phyloP scores from a whole-genome alignment of 2,113 vertebrate genomes.

The Phodopus roborovskii region DNA sequence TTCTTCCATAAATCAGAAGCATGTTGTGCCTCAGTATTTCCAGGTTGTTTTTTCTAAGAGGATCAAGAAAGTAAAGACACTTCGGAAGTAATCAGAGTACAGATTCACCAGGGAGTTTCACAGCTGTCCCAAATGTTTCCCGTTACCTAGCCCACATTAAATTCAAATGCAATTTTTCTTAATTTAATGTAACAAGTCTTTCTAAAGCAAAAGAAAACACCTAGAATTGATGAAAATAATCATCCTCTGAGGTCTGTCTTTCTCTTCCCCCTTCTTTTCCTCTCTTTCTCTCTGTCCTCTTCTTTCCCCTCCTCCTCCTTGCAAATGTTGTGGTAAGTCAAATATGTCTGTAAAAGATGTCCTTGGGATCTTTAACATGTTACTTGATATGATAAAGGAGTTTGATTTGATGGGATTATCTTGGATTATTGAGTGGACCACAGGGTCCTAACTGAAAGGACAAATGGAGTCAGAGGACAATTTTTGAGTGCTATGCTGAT shows the following conservation, averaged over 20 bases:
- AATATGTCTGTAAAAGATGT: background rate
- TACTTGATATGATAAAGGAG: background rate
- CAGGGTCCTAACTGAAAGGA: background rate
- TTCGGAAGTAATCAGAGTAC: background rate
- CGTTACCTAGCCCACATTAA: background rate
- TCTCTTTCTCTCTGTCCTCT: background rate
- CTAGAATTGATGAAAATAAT: background rate
- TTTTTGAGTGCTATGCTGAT: background rate
- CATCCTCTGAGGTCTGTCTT: background rate
- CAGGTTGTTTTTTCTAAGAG: background rate
- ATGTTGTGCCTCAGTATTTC: background rate
- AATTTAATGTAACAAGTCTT: conserved; percentile 7
- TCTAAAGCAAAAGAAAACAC: background rate
- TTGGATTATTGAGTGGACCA: background rate
- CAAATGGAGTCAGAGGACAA: background rate
- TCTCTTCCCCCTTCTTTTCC: too few species aligned
- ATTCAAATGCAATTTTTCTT: conserved; percentile 24
- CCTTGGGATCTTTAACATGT: background rate
- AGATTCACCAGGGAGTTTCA: background rate
- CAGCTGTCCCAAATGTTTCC: background rate
- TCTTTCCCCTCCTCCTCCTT: background rate
- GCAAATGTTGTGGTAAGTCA: background rate
- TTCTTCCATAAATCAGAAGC: conserved; percentile 47
- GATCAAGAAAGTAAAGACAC: background rate
- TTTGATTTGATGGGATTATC: background rate